These are phyloP conservation scores for Karalla daura DNA, from an alignment of 2,797 vertebrate species.

Conservation along the genomic window DNA sequence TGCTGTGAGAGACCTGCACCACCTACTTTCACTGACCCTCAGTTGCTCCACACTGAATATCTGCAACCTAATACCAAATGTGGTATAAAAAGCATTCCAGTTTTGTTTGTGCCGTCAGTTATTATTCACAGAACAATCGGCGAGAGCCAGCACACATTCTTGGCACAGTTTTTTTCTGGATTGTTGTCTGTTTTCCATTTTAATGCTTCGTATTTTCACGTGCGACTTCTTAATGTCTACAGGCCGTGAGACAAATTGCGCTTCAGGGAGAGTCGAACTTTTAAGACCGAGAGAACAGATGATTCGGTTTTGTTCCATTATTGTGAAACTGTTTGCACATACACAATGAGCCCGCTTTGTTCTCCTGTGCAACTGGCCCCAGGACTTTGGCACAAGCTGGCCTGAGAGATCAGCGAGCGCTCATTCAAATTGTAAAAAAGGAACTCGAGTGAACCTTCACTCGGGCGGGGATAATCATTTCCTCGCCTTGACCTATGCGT, in stretches of 20 bases:
- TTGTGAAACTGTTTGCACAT: conserved; percentile 28
- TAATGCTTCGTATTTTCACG: conserved; percentile 13
- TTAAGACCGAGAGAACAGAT: too few relatives aligned
- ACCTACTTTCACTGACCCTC: not conserved
- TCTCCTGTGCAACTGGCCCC: conserved; percentile 3
- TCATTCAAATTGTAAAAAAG: conserved; percentile 5
- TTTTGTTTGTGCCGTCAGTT: conserved; percentile 15
- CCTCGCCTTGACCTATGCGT: not conserved
- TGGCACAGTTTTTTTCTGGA: conserved; percentile 5
- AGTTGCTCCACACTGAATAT: conserved; percentile 9
- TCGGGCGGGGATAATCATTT: not conserved
- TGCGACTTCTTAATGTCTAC: conserved; percentile 19
- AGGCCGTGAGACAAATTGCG: conserved; percentile 13
- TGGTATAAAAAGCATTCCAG: not conserved
- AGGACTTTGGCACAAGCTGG: not conserved
- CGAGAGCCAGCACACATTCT: conserved; percentile 22
- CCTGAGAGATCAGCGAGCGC: conserved; percentile 1
- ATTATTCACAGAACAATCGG: conserved; percentile 17
- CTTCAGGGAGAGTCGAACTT: too few relatives aligned
- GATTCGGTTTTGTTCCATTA: conserved; percentile 27
- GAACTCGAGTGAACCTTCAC: not conserved
- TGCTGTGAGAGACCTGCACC: not conserved
- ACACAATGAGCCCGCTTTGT: not conserved
- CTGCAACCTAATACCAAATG: conserved; percentile 17
- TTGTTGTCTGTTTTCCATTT: conserved; percentile 22